Evolutionary conservation across 35 echinoderm and acorn worm genomes (phyloP), one percentile per base, ranked within the genome.

Genomic region (Anneissia japonica): DNA sequence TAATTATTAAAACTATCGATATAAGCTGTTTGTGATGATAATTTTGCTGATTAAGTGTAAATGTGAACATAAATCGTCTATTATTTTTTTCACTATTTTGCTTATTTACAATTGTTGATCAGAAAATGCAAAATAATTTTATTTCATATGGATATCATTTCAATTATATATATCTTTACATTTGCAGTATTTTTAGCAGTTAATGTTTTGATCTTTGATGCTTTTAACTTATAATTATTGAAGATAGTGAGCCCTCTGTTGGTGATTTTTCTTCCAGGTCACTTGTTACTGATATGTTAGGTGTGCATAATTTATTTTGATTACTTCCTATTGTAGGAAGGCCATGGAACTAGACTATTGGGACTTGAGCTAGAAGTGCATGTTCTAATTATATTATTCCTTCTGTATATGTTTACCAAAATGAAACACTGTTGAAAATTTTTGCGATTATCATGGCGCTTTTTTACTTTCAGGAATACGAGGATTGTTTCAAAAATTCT

Each of bases 401-500:
- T 19, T 64, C 21, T 64, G 26, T 11, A 19, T 16, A 16, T 64
- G 51, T 64, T 64, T 64, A 26, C 21, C 51, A 64, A 64, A 26
- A 64, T 64, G 51, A 26, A 64, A 64, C 10, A 2, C 51, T 2
- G 19, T 1, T 64, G 26, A 26, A 9, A 23, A 6, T 19, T 64
- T 9, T 26, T 2, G 1, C 2, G 1, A 64, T 64, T 1, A 64
- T 2, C 10, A 64, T 64, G 51, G 51, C 51, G 7, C 51, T 64
- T 23, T 64, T 64, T 2, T 64, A 64, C 14, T 77, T 77, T 26
- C 76, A 95, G 93, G 92, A 94, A 82, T 94, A 83, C 39, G 96
- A 94, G 51, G 94, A 94, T 79, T 73, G 72, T 36, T 99, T 99
- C 76, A 86, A 89, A 19, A 82, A 33, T 34, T 91, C 86, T 10